These are phyloP conservation scores for Beroe forskalii DNA, from an alignment of 37 sponge, comb jelly and placozoan genomes.

Conservation along the genomic window DNA sequence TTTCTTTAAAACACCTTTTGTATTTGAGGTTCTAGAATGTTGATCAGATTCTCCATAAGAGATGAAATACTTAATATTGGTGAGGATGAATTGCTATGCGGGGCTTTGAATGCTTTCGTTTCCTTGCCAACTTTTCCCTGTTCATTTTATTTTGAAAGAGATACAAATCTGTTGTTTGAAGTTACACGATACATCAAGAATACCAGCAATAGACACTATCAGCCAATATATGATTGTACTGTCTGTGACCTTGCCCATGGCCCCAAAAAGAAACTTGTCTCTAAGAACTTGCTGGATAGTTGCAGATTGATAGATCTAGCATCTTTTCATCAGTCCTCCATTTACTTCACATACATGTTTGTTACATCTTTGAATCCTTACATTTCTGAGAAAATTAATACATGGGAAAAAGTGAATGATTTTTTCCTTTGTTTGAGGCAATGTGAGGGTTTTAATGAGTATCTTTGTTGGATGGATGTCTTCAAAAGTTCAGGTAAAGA, in stretches of 20 bases:
- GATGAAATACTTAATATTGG: background rate
- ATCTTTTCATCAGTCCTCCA: background rate
- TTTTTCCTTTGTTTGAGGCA: background rate
- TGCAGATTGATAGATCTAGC: background rate
- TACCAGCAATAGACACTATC: background rate
- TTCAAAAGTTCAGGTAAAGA: background rate
- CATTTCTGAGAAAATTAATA: background rate
- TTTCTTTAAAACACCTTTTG: too few species aligned
- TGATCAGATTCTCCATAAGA: background rate
- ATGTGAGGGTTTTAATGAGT: background rate
- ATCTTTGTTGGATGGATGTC: constrained; percentile 29
- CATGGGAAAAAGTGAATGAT: background rate
- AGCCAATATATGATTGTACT: constrained; percentile 38
- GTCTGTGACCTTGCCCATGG: constrained; percentile 20
- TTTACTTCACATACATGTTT: constrained; percentile 29
- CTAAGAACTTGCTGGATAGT: background rate
- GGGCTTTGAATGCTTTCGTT: constrained; percentile 8
- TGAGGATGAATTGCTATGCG: background rate
- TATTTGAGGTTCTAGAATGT: too few species aligned
- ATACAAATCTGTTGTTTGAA: background rate
- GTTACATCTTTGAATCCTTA: background rate
- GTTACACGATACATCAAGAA: background rate
- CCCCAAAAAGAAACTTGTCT: too few species aligned
- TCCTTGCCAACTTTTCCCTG: constrained; percentile 45
- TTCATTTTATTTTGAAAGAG: background rate